These are phyloP conservation scores for Epistrophe grossulariae DNA, from an alignment of 2,888 invertebrate genomes.

Conservation along the genomic window DNA sequence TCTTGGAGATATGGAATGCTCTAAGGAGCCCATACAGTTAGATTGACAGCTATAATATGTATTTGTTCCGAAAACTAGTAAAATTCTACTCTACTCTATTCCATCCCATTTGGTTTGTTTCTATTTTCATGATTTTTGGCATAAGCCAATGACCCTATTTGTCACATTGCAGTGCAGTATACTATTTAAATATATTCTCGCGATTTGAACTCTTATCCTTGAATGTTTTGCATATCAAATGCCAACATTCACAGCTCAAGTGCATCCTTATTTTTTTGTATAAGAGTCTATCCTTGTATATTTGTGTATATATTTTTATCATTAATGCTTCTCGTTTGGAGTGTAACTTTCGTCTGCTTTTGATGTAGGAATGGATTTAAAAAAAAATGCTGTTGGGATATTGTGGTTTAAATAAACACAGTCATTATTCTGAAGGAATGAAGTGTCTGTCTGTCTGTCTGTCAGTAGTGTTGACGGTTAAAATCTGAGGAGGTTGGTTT, in stretches of 20 bases:
- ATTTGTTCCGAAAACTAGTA: not conserved
- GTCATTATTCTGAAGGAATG: conserved; percentile 2
- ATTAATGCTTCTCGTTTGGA: conserved; percentile 7
- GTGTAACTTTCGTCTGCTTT: conserved; percentile 19
- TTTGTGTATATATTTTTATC: not conserved
- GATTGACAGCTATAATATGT: not conserved
- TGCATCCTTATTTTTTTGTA: conserved; percentile 5
- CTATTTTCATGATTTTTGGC: not conserved
- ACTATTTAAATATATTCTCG: not conserved
- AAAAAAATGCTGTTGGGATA: conserved; percentile 1
- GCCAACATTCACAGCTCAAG: conserved; percentile 7
- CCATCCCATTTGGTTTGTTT: not conserved
- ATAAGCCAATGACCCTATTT: conserved; percentile 1
- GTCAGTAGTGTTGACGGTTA: not conserved
- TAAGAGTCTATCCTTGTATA: conserved; percentile 5
- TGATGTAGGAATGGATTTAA: conserved; percentile 1
- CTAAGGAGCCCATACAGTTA: not conserved
- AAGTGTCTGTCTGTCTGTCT: conserved; percentile 12
- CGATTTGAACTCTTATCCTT: conserved; percentile 30
- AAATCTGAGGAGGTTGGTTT: not conserved
- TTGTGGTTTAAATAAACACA: conserved; percentile 27
- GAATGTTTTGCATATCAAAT: conserved; percentile 2
- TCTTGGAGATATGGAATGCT: not conserved
- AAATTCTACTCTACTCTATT: not conserved
- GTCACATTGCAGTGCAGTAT: not conserved